phyloP scores from a whole-genome alignment of 2,888 invertebrate genomes.

The Orthosia gothica region DNA sequence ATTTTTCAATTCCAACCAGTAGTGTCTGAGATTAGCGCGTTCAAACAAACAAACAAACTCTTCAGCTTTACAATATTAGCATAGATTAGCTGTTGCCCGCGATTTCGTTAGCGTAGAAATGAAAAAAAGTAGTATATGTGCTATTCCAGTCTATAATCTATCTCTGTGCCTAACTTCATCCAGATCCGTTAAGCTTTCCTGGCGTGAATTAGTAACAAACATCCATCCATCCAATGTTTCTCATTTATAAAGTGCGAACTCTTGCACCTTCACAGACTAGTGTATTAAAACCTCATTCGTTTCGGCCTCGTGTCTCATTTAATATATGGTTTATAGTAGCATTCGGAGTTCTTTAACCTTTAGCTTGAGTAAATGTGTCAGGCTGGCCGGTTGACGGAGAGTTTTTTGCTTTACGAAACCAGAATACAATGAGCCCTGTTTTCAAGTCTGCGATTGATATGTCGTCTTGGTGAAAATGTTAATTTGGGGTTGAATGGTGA shows the following conservation, averaged over 20 bases:
- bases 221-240: too few relatives aligned
- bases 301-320: slow-evolving; percentile 47
- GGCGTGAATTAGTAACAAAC: too few relatives aligned
- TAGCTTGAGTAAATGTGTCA: slow-evolving; percentile 76
- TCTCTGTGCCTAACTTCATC: too few relatives aligned
- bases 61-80: too few relatives aligned
- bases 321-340: slow-evolving; percentile 70
- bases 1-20: too few relatives aligned
- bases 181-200: too few relatives aligned
- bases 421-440: slow-evolving; percentile 68
- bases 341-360: slow-evolving; percentile 73
- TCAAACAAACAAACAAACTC: too few relatives aligned
- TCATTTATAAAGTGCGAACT: not conserved
- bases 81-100: too few relatives aligned
- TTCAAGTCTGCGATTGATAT: slow-evolving; percentile 55
- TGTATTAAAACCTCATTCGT: slow-evolving; percentile 32
- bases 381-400: slow-evolving; percentile 67
- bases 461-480: slow-evolving; percentile 41
- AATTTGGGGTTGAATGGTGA: not conserved
- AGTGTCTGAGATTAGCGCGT: too few relatives aligned
- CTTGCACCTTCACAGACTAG: slow-evolving; percentile 13
- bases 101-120: too few relatives aligned
- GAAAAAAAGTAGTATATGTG: too few relatives aligned
- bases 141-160: too few relatives aligned
- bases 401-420: slow-evolving; percentile 73